These are phyloP conservation scores for Psylliodes chrysocephalus DNA, from an alignment of 2,888 invertebrate genomes.

Conservation along the genomic window DNA sequence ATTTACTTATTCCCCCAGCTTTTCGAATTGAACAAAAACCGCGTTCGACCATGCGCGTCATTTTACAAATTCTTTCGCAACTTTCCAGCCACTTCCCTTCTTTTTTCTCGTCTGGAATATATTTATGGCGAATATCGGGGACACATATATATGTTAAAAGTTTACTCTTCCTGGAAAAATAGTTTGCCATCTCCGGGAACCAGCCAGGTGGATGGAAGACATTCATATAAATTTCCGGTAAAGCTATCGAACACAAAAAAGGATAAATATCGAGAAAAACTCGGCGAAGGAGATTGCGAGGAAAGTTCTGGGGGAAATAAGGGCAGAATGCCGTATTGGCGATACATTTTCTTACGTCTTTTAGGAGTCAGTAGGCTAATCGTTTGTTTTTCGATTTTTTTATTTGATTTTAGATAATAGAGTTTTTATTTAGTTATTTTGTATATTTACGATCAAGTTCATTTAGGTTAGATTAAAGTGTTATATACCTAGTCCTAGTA, in stretches of 20 bases:
- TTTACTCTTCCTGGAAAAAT: slow-evolving; percentile 16
- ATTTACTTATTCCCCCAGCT: too few species aligned
- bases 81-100: background rate
- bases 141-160: slow-evolving; percentile 10
- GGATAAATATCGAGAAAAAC: slow-evolving; percentile 48
- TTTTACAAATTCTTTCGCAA: background rate
- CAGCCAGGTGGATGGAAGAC: slow-evolving; percentile 49
- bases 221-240: slow-evolving; percentile 54
- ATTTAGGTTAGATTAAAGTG: too few species aligned
- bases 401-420: too few species aligned
- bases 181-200: slow-evolving; percentile 31
- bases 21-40: too few species aligned
- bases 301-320: slow-evolving; percentile 5
- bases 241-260: slow-evolving; percentile 52
- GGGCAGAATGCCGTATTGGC: too few species aligned
- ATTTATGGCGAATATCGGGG: background rate
- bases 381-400: too few species aligned
- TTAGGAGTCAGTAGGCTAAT: too few species aligned
- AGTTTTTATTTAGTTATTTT: too few species aligned
- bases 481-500: too few species aligned
- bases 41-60: background rate
- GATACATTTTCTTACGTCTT: too few species aligned
- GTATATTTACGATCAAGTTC: too few species aligned
- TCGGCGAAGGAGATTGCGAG: slow-evolving; percentile 5
- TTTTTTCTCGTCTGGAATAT: background rate